Evolutionary conservation across 2,888 invertebrate genomes (phyloP).

Genomic region (Oasisia sp.): DNA sequence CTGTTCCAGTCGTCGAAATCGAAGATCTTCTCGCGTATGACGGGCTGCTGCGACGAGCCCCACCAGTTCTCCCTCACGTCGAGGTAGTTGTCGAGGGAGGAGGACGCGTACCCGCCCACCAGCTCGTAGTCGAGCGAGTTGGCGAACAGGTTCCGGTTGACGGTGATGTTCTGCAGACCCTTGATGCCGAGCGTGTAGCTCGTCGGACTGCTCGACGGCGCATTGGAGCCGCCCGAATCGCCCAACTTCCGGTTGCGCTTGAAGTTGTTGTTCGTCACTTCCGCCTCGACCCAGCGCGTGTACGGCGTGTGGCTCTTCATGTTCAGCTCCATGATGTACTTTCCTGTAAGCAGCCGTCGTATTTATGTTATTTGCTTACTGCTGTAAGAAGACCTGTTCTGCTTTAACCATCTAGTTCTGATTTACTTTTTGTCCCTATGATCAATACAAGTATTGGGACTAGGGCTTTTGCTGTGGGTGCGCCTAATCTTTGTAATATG

Average conservation of each 20-base stretch:
- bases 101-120: slow-evolving; percentile 86
- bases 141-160: slow-evolving; percentile 88
- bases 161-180: slow-evolving; percentile 92
- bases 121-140: slow-evolving; percentile 81
- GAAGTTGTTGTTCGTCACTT: slow-evolving; percentile 49
- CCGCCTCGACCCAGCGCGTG: slow-evolving; percentile 70
- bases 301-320: slow-evolving; percentile 90
- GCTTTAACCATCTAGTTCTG: too few species aligned
- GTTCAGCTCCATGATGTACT: slow-evolving; percentile 84
- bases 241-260: slow-evolving; percentile 31
- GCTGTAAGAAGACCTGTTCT: too few species aligned
- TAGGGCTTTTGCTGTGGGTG: too few species aligned
- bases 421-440: too few species aligned
- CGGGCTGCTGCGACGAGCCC: slow-evolving; percentile 81
- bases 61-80: slow-evolving; percentile 96
- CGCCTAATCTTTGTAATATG: too few species aligned
- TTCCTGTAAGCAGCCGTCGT: too few species aligned
- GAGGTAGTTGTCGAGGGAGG: slow-evolving; percentile 85
- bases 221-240: neutral
- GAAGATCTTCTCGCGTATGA: slow-evolving; percentile 86
- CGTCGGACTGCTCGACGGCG: slow-evolving; percentile 50
- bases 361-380: too few species aligned
- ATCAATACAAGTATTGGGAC: too few species aligned
- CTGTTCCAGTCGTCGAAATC: slow-evolving; percentile 99
- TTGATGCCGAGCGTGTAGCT: slow-evolving; percentile 86